Evolutionary conservation across 1,140 invertebrate species (phyloP), one percentile per base, ranked within the genome.

Genomic region (Drosophila navojoa): DNA sequence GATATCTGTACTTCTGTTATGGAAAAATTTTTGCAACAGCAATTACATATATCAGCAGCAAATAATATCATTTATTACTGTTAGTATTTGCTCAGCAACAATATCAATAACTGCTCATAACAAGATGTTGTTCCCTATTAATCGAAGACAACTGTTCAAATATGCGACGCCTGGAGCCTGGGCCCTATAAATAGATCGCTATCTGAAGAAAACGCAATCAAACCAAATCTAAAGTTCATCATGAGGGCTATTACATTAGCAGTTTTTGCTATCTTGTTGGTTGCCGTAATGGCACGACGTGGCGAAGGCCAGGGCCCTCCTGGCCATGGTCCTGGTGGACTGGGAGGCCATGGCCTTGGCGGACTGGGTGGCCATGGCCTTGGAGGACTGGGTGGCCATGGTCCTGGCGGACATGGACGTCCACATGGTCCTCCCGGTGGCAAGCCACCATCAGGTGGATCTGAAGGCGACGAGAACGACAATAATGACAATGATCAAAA

Each of bases 181-280:
- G n/a, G 3, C 57, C 35, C 10, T 74, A 70, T 76, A 76, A 44
- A 76, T 72, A 76, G 69, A n/a, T 19, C 55, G 5, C 54, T 35
- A 1, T 15, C 0, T 38, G 2, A 15, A 11, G 27, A 3, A 10
- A 57, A 42, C 0, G 7, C 55, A 53, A 62, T 60, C 27, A 29
- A 44, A 52, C 6, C 42, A 45, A 45, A 16, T 11, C 19, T 6
- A 45, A 16, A 62, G 4, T n/a, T 9, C n/a, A 76, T 57, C 32
- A 76, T 76, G 73, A 57, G 62, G 61, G 44, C 69, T 57, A 15
- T 76, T 16, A 76, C 69, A 49, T 19, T 76, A 53, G 73, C 25
- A 25, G 47, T 76, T 10, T 72, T 76, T 6, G 73, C 73, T 3
- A 10, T 72, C 9, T 47, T 76, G 19, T 29, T 72, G 57, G 61